Base-by-base conservation (phyloP, 53 echinoderm and acorn worm species). In the Actinopyga echinites region DNA sequence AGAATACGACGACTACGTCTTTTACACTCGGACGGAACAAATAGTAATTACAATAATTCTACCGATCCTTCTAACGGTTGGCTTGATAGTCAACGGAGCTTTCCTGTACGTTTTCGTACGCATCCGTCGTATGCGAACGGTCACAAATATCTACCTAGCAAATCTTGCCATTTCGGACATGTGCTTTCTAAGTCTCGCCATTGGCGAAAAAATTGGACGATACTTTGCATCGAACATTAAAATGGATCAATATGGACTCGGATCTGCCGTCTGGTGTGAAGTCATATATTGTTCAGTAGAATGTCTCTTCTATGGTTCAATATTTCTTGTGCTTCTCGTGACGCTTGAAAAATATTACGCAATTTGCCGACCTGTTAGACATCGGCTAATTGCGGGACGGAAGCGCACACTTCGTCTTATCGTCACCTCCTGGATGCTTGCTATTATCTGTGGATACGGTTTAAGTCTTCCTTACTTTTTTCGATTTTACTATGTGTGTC, bases 271-370 rank as follows among this genome's bases (percentile, higher is more conserved):
- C 6, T 81, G 95, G 21, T 95, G 93, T 79, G 82, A 86, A 63
- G 1, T 89, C 33, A 66, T 91, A 6, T 75, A 83, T 81, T 82
- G 73, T 40, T 58, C 88, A 26, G 63, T 84, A 2, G 86, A 95
- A 56, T 64, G 88, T 30, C 79, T 66, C 23, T 91, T 88, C 44
- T 95, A 87, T 30, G 89, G 83, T 5, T 93, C 93, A 11, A 82
- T 91, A 38, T 89, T 93, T 57, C 86, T 92, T 0, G 89, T 95
- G 15, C 90, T 90, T 6, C 83, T 93, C 66, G 92, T 95, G 11
- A 89, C 95, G 6, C 43, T 90, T 10, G 95, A 95, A 79, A 93
- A 93, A 44, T 95, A 88, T 61, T 93, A 90, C 78, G 93, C 93
- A 15, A 86, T 95, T 17, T 92, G 91, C 37, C 82, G 75, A 24